Base-by-base conservation (phyloP, 2,888 invertebrate genomes). In the Erebia epiphron region DNA sequence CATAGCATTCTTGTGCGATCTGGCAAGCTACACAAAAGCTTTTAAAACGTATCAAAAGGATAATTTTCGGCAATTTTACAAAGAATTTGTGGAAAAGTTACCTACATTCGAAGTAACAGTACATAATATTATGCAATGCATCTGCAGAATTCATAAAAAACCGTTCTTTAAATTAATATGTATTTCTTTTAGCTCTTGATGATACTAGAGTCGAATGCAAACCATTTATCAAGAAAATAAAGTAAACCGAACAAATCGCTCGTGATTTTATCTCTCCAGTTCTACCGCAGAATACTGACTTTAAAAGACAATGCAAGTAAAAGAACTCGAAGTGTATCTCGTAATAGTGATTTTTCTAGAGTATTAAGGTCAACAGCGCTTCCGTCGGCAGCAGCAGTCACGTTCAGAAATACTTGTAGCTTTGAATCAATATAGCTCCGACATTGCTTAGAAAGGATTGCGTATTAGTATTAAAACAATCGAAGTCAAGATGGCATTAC, bases 361-460 rank as follows among this genome's bases (percentile, higher is more conserved):
- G 67, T 58, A 67, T 67, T 67, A 67, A 67, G 67, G 67, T 58
- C 67, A 67, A 43, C 58, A 49, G 9, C 26, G 67, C 49, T 67
- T 58, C 57, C 49, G 49, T 58, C 43, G 54, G 57, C 49, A 58
- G 58, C 26, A 26, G 26, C 67, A 67, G 67, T 67, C 67, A 67
- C 67, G 67, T 67, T 67, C 67, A 67, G 58, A 58, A 58, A 67
- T 58, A 50, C 67, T 58, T 49, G 26, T 35, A 58, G 58, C 67
- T 49, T 35, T 67, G 67, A 58, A 67, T 67, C 67, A 67, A 67
- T 67, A 67, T 35, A 46, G 26, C 26, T 18, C 16, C 46, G 58
- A 49, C 67, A n/a, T n/a, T 49, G 43, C 67, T 67, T 26, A 58
- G 67, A 58, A 57, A 43, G 58, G 67, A 58, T 67, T 67, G 58